These are phyloP conservation scores for Aratinga solstitialis DNA, from an alignment of 2,797 vertebrate genomes.

Conservation along the genomic window DNA sequence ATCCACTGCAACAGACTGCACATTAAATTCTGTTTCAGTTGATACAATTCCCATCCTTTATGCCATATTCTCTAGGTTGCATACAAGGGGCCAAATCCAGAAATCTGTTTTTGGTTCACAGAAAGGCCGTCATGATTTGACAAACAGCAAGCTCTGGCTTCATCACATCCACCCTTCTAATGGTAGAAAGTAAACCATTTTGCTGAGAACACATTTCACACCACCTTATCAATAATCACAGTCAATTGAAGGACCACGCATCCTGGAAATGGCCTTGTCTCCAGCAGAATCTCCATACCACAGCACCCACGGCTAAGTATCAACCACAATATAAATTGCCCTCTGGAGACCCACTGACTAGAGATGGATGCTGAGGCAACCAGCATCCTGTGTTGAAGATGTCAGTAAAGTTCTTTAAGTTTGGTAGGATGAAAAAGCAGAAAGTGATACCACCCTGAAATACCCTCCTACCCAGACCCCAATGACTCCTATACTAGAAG, in stretches of 20 bases:
- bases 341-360: neutral
- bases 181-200: neutral
- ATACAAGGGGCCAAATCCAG: neutral
- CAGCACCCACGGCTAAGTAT: neutral
- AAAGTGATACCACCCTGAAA: neutral
- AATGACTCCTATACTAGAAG: neutral
- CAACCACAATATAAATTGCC: neutral
- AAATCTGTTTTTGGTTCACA: neutral
- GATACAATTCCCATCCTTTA: neutral
- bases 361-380: neutral
- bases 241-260: neutral
- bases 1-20: neutral
- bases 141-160: neutral
- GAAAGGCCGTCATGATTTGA: neutral
- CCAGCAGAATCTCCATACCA: neutral
- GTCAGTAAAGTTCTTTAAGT: neutral
- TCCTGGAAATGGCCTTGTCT: neutral
- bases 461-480: neutral
- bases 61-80: neutral
- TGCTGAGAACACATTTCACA: neutral
- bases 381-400: neutral
- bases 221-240: too few relatives aligned
- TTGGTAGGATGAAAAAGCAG: neutral
- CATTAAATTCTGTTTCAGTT: neutral
- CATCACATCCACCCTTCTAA: neutral